Percentiles rank a stretch among this genome's conserved stretches.
Evolutionary conservation across 1,140 invertebrate species (phyloP).

Genomic region (silkworm (Bombyx mori)): DNA sequence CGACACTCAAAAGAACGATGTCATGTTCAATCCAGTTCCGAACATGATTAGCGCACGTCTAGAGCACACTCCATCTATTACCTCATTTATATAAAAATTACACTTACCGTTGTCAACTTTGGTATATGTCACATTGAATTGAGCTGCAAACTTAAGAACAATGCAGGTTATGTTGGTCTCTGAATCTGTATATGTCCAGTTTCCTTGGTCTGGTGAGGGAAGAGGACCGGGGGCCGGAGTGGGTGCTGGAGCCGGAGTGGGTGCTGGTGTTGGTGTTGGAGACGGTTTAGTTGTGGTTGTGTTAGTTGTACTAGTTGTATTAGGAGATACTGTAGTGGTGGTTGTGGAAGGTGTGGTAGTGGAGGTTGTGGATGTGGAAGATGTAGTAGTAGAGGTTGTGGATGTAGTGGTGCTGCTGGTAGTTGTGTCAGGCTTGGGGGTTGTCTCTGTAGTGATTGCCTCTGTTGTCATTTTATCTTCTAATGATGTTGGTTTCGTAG

Average conservation of each 20-base stretch:
- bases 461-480: constrained; percentile 1
- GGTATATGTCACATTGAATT: constrained; percentile 74
- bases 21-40: too few relatives aligned
- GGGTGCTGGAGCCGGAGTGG: constrained; percentile 36
- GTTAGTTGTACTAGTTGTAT: constrained; percentile 29
- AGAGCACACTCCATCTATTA: too few relatives aligned
- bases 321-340: constrained; percentile 17
- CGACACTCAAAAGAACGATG: too few relatives aligned
- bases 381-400: constrained; percentile 21
- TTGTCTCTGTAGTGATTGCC: constrained; percentile 1
- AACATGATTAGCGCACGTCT: too few relatives aligned
- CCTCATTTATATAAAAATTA: background rate
- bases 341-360: background rate
- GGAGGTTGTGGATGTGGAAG: background rate
- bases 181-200: constrained; percentile 65
- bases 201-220: constrained; percentile 63
- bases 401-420: constrained; percentile 20
- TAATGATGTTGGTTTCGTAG: background rate
- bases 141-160: constrained; percentile 74
- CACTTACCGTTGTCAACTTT: constrained; percentile 26
- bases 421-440: constrained; percentile 28
- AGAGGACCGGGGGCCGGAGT: constrained; percentile 48
- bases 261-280: constrained; percentile 20
- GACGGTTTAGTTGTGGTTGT: constrained; percentile 34
- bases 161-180: constrained; percentile 70